Base-by-base conservation (phyloP, 2,888 invertebrate species). In the Leptopilina syphax region DNA sequence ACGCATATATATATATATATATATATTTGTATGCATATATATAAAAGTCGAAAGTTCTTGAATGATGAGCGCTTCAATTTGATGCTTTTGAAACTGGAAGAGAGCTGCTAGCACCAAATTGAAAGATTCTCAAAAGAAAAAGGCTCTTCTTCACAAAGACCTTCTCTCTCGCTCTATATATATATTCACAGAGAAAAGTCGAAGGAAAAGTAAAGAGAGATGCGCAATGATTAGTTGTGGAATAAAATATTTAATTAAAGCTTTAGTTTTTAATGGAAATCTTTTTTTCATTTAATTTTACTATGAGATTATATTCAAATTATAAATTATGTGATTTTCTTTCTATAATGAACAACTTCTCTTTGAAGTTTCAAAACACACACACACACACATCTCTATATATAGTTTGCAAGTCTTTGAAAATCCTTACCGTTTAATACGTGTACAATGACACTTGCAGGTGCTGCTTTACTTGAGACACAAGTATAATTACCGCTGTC, bases 401-500 rank as follows among this genome's bases (percentile, higher is more conserved):
- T 50, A 50, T 63, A 80, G 79, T 80, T 81, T 77, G 79, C 77
- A 54, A 78, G 66, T 78, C 65, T 47, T 41, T 68, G 18, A 65
- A 65, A 79, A 77, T 84, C 80, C 90, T 89, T 84, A 90, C 90
- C 90, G 84, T 90, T 89, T 78, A 90, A 84, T 84, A 90, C 90
- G 87, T 90, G 89, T 80, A 90, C 89, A 84, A 88, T 86, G 81
- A 89, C 90, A 82, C 87, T 90, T 41, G 90, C 89, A 6, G 89
- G 89, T 12, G 88, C 95, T 89, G 96, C 96, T 91, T 96, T 96
- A 88, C 95, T 95, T 81, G 97, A 97, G 84, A 96, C 95, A 91
- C 97, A 97, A 77, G 97, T 97, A 91, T 97, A 97, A 93, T 97
- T 97, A 84, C 97, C 97, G 24, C 96, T 96, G 93, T 97, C 97